These are phyloP conservation scores for Brachionus rotundiformis DNA, from an alignment of 1,140 invertebrate genomes.

Conservation along the genomic window DNA sequence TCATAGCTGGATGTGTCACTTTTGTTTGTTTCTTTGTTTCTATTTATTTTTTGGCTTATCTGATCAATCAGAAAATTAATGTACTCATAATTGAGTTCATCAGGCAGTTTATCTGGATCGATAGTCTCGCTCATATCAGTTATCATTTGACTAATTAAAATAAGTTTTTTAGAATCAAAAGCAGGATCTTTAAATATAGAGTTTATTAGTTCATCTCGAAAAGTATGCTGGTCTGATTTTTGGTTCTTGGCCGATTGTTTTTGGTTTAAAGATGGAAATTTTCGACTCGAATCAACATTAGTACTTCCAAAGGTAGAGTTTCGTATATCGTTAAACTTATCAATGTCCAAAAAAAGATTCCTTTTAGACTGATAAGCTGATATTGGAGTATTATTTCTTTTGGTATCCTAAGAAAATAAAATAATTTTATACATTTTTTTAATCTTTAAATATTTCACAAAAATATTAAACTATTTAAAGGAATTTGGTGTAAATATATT, in stretches of 20 bases:
- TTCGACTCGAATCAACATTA: neutral
- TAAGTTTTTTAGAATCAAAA: slow-evolving; percentile 6
- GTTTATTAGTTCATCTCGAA: neutral
- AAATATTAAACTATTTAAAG: neutral
- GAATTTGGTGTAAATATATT: too few relatives aligned
- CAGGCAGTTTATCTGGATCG: neutral
- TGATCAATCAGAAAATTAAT: neutral
- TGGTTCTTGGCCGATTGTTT: neutral
- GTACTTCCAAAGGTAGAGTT: neutral
- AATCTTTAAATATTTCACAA: neutral
- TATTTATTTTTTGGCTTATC: slow-evolving; percentile 2
- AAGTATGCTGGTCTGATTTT: neutral
- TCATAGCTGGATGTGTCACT: neutral
- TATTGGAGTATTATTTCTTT: slow-evolving; percentile 19
- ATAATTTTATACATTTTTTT: neutral
- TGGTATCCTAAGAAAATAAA: neutral
- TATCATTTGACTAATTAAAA: slow-evolving; percentile 22
- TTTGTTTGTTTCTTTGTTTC: neutral
- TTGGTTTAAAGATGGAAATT: slow-evolving; percentile 8
- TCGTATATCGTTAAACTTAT: neutral
- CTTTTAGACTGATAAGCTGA: neutral
- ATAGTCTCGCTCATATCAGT: neutral
- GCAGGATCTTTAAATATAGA: neutral
- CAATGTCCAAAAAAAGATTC: neutral
- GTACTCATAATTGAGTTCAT: neutral